Evolutionary conservation across 2,888 invertebrate species (phyloP).

Genomic region (Erebia ligea): DNA sequence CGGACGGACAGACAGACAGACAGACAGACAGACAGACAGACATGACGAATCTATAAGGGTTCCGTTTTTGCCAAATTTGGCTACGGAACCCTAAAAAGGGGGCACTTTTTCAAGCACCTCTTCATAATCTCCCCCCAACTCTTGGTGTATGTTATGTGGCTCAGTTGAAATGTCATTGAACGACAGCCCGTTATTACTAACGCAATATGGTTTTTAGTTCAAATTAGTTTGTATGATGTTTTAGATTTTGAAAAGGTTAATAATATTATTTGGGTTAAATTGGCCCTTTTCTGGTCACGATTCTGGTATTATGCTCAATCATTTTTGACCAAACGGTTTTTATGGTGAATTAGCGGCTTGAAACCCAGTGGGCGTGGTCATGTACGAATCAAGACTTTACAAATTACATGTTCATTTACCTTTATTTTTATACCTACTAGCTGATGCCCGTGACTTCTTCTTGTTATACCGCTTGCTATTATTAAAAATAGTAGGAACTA

Average conservation of each 20-base stretch:
- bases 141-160: slow-evolving; percentile 5
- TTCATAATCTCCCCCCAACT: not conserved
- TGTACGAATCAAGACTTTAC: not conserved
- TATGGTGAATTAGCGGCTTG: slow-evolving; percentile 1
- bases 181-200: slow-evolving; percentile 28
- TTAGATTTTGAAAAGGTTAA: slow-evolving; percentile 12
- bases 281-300: slow-evolving; percentile 17
- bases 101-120: not conserved
- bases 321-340: slow-evolving; percentile 4
- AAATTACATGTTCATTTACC: not conserved
- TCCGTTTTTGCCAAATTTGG: no score
- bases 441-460: not conserved
- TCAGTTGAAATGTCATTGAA: slow-evolving; percentile 39
- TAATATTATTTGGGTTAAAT: slow-evolving; percentile 1
- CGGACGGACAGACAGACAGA: no score
- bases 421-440: not conserved
- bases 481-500: no score
- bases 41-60: no score
- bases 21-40: no score
- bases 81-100: no score
- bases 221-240: slow-evolving; percentile 25
- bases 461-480: no score
- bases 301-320: slow-evolving; percentile 5
- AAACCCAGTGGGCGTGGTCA: not conserved
- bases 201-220: slow-evolving; percentile 21